Evolutionary conservation across 2,797 vertebrate species (phyloP).

Genomic region (Thaleichthys pacificus): DNA sequence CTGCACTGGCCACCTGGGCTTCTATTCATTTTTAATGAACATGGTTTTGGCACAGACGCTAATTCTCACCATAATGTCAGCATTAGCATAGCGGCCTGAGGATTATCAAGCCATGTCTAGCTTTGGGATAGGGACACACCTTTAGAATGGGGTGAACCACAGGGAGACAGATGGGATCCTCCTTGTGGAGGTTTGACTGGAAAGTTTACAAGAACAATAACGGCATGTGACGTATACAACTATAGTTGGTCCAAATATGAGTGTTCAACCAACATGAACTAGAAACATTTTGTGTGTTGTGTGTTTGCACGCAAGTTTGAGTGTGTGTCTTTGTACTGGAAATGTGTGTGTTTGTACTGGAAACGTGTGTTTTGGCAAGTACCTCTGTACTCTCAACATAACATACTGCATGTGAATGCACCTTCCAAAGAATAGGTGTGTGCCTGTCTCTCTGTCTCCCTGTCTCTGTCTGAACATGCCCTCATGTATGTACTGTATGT

Average conservation of each 20-base stretch:
- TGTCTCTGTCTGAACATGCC: background rate
- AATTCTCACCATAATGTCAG: background rate
- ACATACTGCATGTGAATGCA: background rate
- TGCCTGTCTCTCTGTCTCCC: background rate
- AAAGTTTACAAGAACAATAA: too few species aligned
- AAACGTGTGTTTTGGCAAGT: background rate
- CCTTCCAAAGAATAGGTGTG: background rate
- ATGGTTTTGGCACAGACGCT: background rate
- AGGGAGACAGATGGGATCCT: too few species aligned
- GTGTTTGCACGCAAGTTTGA: background rate
- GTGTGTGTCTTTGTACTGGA: conserved; percentile 1
- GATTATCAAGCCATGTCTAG: background rate
- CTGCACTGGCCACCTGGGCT: background rate
- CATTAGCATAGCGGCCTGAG: background rate
- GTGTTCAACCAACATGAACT: too few species aligned
- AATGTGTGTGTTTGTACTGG: background rate
- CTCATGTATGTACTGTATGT: background rate
- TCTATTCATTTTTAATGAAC: background rate
- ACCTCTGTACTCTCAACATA: too few species aligned
- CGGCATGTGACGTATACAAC: too few species aligned
- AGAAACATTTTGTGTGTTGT: background rate
- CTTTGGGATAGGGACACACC: background rate
- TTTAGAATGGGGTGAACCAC: background rate
- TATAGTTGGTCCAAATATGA: too few species aligned
- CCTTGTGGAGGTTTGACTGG: too few species aligned